Percentiles rank a stretch among this genome's conserved stretches.
Conservation (phyloP, 2,797 vertebrate genomes). For the Pempheris klunzingeri region DNA sequence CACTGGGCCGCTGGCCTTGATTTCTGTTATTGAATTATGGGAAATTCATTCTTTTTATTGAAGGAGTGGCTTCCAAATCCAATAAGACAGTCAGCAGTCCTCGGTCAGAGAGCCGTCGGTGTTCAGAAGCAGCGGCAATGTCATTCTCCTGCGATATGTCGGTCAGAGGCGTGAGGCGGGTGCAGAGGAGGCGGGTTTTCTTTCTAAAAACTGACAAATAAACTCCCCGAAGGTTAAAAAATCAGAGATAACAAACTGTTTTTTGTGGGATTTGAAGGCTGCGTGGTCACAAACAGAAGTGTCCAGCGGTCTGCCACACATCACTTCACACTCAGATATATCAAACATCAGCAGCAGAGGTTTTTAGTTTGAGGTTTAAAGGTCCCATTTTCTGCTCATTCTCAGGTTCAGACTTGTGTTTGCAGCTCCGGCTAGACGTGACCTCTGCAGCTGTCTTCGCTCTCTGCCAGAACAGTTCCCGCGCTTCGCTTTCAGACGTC, state of each 20-base stretch:
- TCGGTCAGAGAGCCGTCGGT: conserved; percentile 28
- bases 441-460: no score
- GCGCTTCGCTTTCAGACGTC: no score
- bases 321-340: no score
- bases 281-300: neutral
- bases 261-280: neutral
- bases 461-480: no score
- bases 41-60: conserved; percentile 81
- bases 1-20: conserved; percentile 75
- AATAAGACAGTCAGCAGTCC: conserved; percentile 74
- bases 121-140: conserved; percentile 51
- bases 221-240: neutral
- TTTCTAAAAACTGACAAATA: neutral
- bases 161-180: neutral
- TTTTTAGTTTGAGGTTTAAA: no score
- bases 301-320: no score
- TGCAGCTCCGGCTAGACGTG: no score
- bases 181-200: neutral
- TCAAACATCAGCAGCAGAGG: no score
- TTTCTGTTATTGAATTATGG: conserved; percentile 82
- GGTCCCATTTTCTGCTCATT: no score
- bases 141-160: conserved; percentile 21
- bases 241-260: neutral
- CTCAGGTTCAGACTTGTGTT: no score
- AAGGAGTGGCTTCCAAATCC: conserved; percentile 77